Base-by-base conservation (phyloP, 2,797 vertebrate genomes). In the Coregonus sp. region DNA sequence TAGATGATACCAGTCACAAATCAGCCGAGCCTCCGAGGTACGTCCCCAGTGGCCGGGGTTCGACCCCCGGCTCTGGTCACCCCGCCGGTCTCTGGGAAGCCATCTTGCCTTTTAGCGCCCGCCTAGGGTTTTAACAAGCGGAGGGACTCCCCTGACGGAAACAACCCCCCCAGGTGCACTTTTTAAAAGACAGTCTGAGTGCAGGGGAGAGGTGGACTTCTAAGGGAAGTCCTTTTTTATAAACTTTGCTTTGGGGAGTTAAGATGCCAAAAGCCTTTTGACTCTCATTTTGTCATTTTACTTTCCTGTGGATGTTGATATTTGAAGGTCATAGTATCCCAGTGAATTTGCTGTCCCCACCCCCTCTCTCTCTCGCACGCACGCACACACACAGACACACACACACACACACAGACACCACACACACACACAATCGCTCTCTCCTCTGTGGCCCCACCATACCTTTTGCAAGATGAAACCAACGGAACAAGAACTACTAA, bases 131-230 rank as follows among this genome's bases (percentile, higher is more conserved):
- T n/a, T n/a, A n/a, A n/a, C n/a, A n/a, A n/a, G n/a, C n/a, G n/a
- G n/a, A n/a, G n/a, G n/a, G n/a, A n/a, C n/a, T n/a, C n/a, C n/a
- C n/a, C n/a, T n/a, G n/a, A n/a, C n/a, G n/a, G n/a, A n/a, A n/a
- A n/a, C n/a, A n/a, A n/a, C n/a, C 51, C 29, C 52, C 72, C 71
- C 89, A 93, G 93, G 92, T 92, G 90, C 92, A 93, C 91, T 92
- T 96, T 91, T 92, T 47, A 47, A 47, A 47, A 47, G 90, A 93
- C 92, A 92, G 94, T 91, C 90, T 78, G 85, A 82, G 81, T 88
- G 91, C 90, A 88, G 91, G 92, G 91, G 94, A 93, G 83, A 89
- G 83, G 91, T 83, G 91, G 92, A 94, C 93, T 94, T 93, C 92
- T 83, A 67, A 82, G 84, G 86, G 93, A 93, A 84, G 88, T 89